phyloP scores from a whole-genome alignment of 2,888 invertebrate species.

The Craniophora ligustri region DNA sequence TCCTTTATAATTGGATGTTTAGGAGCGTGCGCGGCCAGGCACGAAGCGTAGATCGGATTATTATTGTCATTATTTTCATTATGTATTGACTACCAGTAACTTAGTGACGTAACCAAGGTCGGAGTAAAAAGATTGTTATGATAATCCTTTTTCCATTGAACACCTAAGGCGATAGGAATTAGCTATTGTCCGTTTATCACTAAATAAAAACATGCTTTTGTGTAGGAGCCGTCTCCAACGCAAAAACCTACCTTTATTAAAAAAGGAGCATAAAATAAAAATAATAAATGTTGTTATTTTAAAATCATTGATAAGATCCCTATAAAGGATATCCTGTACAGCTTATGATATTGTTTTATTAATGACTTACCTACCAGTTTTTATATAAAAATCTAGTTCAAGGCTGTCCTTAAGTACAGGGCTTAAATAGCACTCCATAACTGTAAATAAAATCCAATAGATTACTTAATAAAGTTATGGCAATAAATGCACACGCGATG shows the following conservation, averaged over 20 bases:
- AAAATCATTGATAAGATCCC: too few species aligned
- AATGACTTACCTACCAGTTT: too few species aligned
- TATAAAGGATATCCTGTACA: too few species aligned
- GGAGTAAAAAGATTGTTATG: constrained; percentile 14
- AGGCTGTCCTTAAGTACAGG: background rate
- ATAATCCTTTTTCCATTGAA: constrained; percentile 16
- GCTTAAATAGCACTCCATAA: too few species aligned
- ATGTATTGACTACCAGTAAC: background rate
- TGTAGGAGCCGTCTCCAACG: too few species aligned
- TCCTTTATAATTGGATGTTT: constrained; percentile 54
- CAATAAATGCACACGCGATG: constrained; percentile 1
- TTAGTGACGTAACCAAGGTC: constrained; percentile 33
- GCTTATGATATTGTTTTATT: too few species aligned
- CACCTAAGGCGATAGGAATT: constrained; percentile 23
- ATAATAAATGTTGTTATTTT: too few species aligned
- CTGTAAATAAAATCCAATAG: too few species aligned
- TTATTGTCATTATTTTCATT: constrained; percentile 37
- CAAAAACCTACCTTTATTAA: too few species aligned
- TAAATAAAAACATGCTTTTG: too few species aligned
- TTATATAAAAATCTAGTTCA: background rate
- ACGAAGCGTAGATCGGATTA: constrained; percentile 36
- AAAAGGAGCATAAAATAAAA: too few species aligned
- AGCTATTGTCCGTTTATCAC: constrained; percentile 33
- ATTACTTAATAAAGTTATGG: too few species aligned
- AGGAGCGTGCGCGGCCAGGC: constrained; percentile 43